Conservation (phyloP, 2,888 invertebrate species). For the Diachrysia chrysitis region DNA sequence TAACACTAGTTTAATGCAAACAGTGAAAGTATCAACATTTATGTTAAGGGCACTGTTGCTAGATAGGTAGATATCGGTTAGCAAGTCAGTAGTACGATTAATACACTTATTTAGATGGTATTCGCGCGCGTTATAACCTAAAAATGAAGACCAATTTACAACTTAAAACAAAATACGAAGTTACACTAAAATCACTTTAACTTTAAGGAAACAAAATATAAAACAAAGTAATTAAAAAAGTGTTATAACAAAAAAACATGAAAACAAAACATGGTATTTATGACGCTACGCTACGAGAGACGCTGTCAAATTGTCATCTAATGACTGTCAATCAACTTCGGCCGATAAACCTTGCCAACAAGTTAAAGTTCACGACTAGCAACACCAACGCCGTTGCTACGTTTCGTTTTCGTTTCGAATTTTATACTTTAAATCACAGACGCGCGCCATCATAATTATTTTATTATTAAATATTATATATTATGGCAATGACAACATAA, state of each 20-base stretch:
- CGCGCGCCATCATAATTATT: neutral
- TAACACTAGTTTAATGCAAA: neutral
- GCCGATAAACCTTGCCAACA: neutral
- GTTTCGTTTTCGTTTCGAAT: neutral
- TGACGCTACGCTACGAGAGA: neutral
- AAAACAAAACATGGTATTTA: neutral
- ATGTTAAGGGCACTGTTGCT: neutral
- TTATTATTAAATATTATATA: neutral
- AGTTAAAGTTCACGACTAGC: neutral
- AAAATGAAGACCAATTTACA: neutral
- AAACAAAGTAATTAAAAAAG: neutral
- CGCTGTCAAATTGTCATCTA: slow-evolving; percentile 6
- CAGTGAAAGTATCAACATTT: neutral
- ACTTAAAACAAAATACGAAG: neutral
- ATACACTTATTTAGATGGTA: neutral
- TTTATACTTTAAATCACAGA: too few species aligned
- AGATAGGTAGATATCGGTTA: neutral
- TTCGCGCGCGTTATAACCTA: slow-evolving; percentile 8
- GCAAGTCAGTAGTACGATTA: neutral
- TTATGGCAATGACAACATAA: neutral
- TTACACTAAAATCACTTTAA: neutral
- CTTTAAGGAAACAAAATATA: neutral
- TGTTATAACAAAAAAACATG: neutral
- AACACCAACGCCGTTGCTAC: neutral
- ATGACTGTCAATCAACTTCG: neutral